These are phyloP conservation scores for Cephalopterus ornatus DNA, from an alignment of 2,113 vertebrate species.

Conservation along the genomic window DNA sequence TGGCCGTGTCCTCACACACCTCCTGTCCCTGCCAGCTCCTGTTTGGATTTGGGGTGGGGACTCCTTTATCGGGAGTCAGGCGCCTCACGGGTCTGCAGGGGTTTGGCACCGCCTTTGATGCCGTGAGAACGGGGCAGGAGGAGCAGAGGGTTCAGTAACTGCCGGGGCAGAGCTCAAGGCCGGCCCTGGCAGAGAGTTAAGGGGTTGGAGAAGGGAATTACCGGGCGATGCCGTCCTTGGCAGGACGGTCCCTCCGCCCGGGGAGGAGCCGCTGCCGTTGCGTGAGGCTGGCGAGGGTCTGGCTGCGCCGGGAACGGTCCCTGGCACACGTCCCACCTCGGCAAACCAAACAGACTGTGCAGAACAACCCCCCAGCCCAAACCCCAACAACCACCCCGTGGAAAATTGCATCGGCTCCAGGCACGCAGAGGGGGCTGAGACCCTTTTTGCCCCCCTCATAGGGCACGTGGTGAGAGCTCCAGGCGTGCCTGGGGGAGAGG, in stretches of 20 bases:
- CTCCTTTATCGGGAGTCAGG: neutral
- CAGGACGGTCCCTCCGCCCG: neutral
- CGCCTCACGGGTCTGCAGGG: fast-evolving
- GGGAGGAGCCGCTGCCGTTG: neutral
- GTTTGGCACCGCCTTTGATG: neutral
- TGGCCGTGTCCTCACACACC: fast-evolving
- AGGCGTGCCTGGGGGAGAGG: neutral
- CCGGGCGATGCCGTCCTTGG: neutral
- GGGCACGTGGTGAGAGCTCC: neutral
- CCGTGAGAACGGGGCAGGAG: neutral
- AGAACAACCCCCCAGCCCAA: too few relatives aligned
- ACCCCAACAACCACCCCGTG: too few relatives aligned
- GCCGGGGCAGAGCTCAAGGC: neutral
- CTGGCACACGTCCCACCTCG: fast-evolving
- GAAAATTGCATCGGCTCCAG: neutral
- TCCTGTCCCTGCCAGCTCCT: neutral
- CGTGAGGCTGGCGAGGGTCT: neutral
- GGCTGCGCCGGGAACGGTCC: neutral
- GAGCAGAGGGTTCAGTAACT: neutral
- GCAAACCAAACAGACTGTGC: neutral
- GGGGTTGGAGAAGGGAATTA: neutral
- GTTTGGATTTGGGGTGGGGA: neutral
- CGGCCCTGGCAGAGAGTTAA: fast-evolving
- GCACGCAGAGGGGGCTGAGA: too few relatives aligned
- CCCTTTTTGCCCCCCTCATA: neutral